Percentiles rank a stretch among this genome's conserved stretches.
These are phyloP conservation scores for Triplophysa yarkandensis DNA, from an alignment of 2,797 vertebrate species.

Conservation along the genomic window DNA sequence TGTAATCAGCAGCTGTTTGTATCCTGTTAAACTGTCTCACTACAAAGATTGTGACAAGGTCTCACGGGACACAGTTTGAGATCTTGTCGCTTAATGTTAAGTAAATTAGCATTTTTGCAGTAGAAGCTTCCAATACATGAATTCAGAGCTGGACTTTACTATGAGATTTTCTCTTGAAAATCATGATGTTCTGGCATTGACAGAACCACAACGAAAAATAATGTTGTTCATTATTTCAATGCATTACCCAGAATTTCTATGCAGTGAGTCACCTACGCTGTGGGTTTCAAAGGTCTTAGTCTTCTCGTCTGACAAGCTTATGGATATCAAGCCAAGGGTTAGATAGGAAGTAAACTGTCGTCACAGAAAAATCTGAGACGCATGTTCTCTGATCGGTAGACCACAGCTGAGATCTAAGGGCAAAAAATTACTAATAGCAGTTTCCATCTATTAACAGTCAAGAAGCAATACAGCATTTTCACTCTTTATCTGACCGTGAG, in stretches of 20 bases:
- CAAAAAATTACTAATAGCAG: not conserved
- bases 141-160: not conserved
- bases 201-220: not conserved
- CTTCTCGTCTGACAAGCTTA: not conserved
- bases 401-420: slow-evolving; percentile 20
- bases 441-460: slow-evolving; percentile 6
- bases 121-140: not conserved
- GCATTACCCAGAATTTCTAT: not conserved
- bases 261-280: not conserved
- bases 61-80: slow-evolving; percentile 1
- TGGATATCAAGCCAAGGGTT: slow-evolving; percentile 39
- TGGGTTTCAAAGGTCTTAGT: not conserved
- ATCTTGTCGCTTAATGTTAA: not conserved
- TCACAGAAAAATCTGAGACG: slow-evolving; percentile 5
- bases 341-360: slow-evolving; percentile 26
- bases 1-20: slow-evolving; percentile 47
- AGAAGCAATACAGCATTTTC: not conserved
- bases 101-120: not conserved
- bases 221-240: not conserved
- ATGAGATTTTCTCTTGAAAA: not conserved
- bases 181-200: not conserved
- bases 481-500: slow-evolving; percentile 45
- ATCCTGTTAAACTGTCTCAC: slow-evolving; percentile 4
- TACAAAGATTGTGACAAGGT: slow-evolving; percentile 9
- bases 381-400: slow-evolving; percentile 11